phyloP scores from a whole-genome alignment of 1,140 invertebrate genomes.

The Stegodyphus mimosarum region DNA sequence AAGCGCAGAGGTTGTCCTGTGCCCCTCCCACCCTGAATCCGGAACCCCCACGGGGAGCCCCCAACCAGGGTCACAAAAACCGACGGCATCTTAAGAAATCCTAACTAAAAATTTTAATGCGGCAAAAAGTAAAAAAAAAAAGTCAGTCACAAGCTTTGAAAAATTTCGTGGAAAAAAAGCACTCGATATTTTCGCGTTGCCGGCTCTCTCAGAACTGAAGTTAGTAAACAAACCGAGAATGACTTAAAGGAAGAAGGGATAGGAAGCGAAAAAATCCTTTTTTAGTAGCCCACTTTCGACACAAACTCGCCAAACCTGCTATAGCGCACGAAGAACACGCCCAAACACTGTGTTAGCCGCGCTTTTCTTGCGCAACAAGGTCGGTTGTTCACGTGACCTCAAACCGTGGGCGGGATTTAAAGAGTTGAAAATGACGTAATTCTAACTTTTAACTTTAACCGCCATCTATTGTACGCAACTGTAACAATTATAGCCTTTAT shows the following conservation, averaged over 20 bases:
- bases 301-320: constrained; percentile 54
- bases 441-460: not conserved
- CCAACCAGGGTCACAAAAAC: constrained; percentile 59
- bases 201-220: not conserved
- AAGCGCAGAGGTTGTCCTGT: constrained; percentile 79
- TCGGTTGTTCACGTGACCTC: constrained; percentile 48
- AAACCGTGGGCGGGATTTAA: not conserved
- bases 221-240: not conserved
- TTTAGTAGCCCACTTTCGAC: constrained; percentile 47
- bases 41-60: constrained; percentile 61
- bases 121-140: not conserved
- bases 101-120: not conserved
- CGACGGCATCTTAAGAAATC: constrained; percentile 18
- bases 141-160: no score
- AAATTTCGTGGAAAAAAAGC: not conserved
- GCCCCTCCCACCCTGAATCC: constrained; percentile 74
- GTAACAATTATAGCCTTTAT: no score
- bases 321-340: constrained; percentile 9
- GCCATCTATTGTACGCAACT: no score
- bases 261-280: constrained; percentile 16
- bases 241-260: not conserved
- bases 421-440: not conserved
- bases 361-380: constrained; percentile 15
- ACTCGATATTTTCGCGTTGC: not conserved
- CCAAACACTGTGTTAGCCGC: constrained; percentile 8